Base-by-base conservation (phyloP, 2,888 invertebrate genomes). In the Listrodromus nycthemerus region DNA sequence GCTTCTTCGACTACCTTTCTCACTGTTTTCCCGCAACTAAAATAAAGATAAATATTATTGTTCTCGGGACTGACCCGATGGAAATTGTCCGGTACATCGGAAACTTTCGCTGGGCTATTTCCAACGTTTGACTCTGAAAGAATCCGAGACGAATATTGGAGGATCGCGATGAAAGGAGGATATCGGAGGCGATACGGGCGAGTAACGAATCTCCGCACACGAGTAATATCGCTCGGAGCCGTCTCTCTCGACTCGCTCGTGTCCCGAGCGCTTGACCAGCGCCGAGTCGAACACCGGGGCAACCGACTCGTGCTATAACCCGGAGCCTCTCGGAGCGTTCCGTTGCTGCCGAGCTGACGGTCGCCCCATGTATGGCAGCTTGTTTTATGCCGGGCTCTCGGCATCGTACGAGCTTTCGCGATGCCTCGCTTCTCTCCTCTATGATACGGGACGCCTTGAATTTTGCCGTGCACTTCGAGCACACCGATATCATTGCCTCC, bases 281-380 rank as follows among this genome's bases (percentile, higher is more conserved):
- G 79, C 48, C 71, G 74, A 81, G 79, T 84, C 71, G 83, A 81
- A 85, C 83, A 84, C 89, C 88, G 90, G 90, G 90, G 89, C 89
- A 24, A 8, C 88, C 88, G 90, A 69, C 90, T 89, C 89, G 88
- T 89, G 89, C 90, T 90, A 90, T 91, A 91, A 89, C 89, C 89
- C 88, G 90, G 90, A 90, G 90, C 88, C 85, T 81, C 77, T 80
- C 77, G 50, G 80, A 80, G 80, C 52, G 83, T 67, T 83, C 76
- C 67, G 80, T 73, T 77, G 83, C 80, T 80, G 86, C 84, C 78
- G 86, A 82, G 81, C 83, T 92, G 92, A 92, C 93, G 93, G 91
- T 92, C 93, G 91, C 92, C 92, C 93, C 93, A 93, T 93, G 93
- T 93, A 92, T 92, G 93, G 92, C 92, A 93, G 92, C 93, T 92